Conservation (phyloP, 1,140 invertebrate species). For the Drosophila trapezifrons region DNA sequence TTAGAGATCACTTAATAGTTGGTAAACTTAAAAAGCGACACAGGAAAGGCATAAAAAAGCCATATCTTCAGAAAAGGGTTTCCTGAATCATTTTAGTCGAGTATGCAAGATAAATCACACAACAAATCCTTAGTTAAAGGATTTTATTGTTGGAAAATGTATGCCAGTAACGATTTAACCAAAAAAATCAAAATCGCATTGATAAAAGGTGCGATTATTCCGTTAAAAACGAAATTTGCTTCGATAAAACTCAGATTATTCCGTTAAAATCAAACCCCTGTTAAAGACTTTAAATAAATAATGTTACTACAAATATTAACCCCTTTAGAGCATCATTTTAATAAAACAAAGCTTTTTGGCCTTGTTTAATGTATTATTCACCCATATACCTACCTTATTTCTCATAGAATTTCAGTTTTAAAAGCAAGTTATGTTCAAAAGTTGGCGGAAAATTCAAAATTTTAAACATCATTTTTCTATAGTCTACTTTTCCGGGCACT, state of each 20-base stretch:
- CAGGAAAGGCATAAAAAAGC: background rate
- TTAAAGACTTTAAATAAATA: background rate
- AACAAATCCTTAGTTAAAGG: background rate
- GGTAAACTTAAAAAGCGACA: background rate
- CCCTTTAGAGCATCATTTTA: rapidly evolving
- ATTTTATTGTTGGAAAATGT: background rate
- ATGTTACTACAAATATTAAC: too few relatives aligned
- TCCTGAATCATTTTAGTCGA: background rate
- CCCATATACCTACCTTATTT: background rate
- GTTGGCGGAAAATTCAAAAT: background rate
- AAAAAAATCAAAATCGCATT: background rate
- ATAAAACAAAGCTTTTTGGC: background rate
- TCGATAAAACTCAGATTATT: too few relatives aligned
- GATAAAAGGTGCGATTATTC: background rate
- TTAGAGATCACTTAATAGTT: conserved; percentile 16
- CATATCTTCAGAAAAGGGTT: background rate
- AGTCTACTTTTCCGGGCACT: background rate
- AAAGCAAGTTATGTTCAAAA: background rate
- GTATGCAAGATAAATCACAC: too few relatives aligned
- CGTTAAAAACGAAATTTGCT: too few relatives aligned
- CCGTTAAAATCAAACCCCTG: background rate
- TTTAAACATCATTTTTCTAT: background rate
- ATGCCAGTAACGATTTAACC: too few relatives aligned
- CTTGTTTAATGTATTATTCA: too few relatives aligned
- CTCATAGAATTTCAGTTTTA: background rate